Conservation (phyloP, 1,140 invertebrate species). For the Sweltsa coloradensis region DNA sequence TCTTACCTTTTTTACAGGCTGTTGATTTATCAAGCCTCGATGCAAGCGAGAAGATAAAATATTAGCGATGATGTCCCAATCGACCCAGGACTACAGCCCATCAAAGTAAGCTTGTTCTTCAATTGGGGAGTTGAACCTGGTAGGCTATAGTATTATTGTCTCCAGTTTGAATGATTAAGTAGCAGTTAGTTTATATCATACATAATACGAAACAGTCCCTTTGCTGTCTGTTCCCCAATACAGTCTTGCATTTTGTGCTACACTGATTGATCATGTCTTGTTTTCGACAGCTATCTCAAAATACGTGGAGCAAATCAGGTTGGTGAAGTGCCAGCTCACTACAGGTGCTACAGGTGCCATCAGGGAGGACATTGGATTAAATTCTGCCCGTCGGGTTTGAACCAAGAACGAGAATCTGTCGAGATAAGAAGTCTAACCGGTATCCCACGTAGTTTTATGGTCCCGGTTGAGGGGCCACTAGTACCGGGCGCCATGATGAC, state of each 20-base stretch:
- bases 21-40: constrained; percentile 82
- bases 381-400: constrained; percentile 65
- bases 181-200: not conserved
- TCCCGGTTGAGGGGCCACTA: constrained; percentile 76
- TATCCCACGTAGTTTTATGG: constrained; percentile 95
- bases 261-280: not conserved
- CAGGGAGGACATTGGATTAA: constrained; percentile 93
- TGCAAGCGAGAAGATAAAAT: constrained; percentile 92
- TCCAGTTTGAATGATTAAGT: not conserved
- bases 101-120: constrained; percentile 62
- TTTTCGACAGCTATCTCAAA: constrained; percentile 63
- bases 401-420: constrained; percentile 25
- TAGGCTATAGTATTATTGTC: not conserved
- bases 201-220: not conserved
- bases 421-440: constrained; percentile 82
- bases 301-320: constrained; percentile 74
- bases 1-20: constrained; percentile 36
- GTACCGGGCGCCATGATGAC: constrained; percentile 88
- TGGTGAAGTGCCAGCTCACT: constrained; percentile 77
- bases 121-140: not conserved
- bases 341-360: constrained; percentile 87
- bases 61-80: constrained; percentile 91
- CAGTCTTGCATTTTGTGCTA: not conserved
- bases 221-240: not conserved
- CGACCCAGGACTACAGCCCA: constrained; percentile 91